Base-by-base conservation (phyloP, 1,140 invertebrate genomes). In the Piezodorus guildinii region DNA sequence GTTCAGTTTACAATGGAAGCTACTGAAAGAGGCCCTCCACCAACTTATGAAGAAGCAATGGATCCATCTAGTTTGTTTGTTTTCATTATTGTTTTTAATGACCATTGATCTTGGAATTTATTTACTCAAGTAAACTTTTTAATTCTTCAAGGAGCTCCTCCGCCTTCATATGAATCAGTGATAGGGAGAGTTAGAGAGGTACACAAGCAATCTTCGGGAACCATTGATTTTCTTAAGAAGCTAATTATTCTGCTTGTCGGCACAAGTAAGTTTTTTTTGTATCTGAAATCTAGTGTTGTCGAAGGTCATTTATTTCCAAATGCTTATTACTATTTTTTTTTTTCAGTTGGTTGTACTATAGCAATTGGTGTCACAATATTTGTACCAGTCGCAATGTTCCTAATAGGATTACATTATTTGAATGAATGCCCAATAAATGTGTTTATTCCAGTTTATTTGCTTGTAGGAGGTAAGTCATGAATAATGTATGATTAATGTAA, bases 91-190 rank as follows among this genome's bases (percentile, higher is more conserved):
- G 34, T 39, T 39, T 30, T 39, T 10, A 39, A 10, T 39, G 6
- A 4, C 12, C 12, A 10, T 39, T 39, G 6, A 4, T 1, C 12
- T 39, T 10, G 1, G 12, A 39, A 10, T 39, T 39, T 10, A 39
- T 39, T 39, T 39, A 39, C 34, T 10, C 12, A 39, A 15, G 17
- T 16, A 25, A 52, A 2, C 5, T 16, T 52, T 21, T 52, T 52
- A 1, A 30, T 43, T 17, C 5, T 39, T 60, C 10, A 3, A 60
- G 58, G 58, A 43, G 30, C 43, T 17, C 65, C 65, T 2, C 65
- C 65, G 10, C 65, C 65, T n/a, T 62, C 65, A 17, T 66, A 66
- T 30, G 65, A 66, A 60, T 66, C 65, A 17, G 21, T 66, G 2
- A 52, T 66, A 30, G 65, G 65, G 3, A 39, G 65, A 45, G 65